A percentile compares a stretch with the other conserved stretches of the same genome.
These are phyloP conservation scores for Cephalotes varians DNA, from an alignment of 2,888 invertebrate species.

Conservation along the genomic window DNA sequence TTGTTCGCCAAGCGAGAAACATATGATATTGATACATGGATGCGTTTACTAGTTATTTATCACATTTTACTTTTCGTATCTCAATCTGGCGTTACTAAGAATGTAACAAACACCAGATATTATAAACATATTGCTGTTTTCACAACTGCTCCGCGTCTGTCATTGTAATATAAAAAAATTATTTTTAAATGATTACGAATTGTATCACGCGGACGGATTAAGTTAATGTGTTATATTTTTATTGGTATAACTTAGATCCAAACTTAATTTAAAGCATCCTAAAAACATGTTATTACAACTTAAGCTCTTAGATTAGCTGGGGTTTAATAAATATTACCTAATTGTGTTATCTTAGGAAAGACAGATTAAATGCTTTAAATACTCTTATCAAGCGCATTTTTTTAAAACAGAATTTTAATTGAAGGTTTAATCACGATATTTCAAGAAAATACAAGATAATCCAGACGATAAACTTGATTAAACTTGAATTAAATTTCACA, in stretches of 20 bases:
- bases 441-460: slow-evolving; percentile 9
- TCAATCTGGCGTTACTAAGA: not conserved
- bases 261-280: not conserved
- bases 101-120: too few relatives aligned
- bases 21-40: not conserved
- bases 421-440: not conserved
- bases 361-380: not conserved
- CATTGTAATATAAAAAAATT: not conserved
- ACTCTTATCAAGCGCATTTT: not conserved
- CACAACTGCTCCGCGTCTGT: not conserved
- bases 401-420: not conserved
- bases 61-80: not conserved
- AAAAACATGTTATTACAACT: not conserved
- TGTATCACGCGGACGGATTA: too few relatives aligned
- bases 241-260: not conserved
- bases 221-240: too few relatives aligned
- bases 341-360: not conserved
- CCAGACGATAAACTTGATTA: not conserved
- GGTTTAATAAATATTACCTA: not conserved
- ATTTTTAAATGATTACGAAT: not conserved
- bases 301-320: not conserved
- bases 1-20: not conserved
- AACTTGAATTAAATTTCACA: not conserved
- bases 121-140: not conserved
- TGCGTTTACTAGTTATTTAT: not conserved